Percentiles rank a stretch among this genome's conserved stretches.
phyloP scores from a whole-genome alignment of 2,888 invertebrate species.

The Netelia melanura region DNA sequence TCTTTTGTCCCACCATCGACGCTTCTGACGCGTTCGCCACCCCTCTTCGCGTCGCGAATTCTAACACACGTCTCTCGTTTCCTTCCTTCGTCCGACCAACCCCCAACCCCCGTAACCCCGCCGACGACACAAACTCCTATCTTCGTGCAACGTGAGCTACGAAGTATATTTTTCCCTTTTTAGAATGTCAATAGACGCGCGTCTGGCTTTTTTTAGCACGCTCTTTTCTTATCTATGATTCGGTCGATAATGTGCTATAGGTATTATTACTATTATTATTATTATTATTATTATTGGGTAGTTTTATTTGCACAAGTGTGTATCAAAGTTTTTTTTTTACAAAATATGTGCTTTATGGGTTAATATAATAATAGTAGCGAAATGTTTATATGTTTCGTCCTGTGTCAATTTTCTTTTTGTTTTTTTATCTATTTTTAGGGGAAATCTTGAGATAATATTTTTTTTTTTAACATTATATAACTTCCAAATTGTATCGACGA shows the following conservation, averaged over 20 bases:
- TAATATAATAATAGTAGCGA: too few relatives aligned
- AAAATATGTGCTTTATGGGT: too few relatives aligned
- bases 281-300: too few relatives aligned
- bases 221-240: slow-evolving; percentile 20
- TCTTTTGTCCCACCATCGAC: slow-evolving; percentile 70
- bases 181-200: slow-evolving; percentile 53
- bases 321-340: too few relatives aligned
- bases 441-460: too few relatives aligned
- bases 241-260: slow-evolving; percentile 15
- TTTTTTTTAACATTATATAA: too few relatives aligned
- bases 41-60: slow-evolving; percentile 6
- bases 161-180: slow-evolving; percentile 13
- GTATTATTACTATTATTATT: too few relatives aligned
- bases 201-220: slow-evolving; percentile 49
- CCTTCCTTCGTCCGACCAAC: background rate
- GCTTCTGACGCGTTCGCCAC: slow-evolving; percentile 65
- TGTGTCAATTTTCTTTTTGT: too few relatives aligned
- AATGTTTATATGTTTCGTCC: too few relatives aligned
- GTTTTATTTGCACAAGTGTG: too few relatives aligned
- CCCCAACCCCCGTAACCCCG: background rate
- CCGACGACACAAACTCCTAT: background rate
- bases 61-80: slow-evolving; percentile 32
- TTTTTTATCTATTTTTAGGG: too few relatives aligned
- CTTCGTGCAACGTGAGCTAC: slow-evolving; percentile 41
- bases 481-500: too few relatives aligned